Conservation (phyloP, 2,888 invertebrate genomes). For the Drosophila pseudotalamancana region DNA sequence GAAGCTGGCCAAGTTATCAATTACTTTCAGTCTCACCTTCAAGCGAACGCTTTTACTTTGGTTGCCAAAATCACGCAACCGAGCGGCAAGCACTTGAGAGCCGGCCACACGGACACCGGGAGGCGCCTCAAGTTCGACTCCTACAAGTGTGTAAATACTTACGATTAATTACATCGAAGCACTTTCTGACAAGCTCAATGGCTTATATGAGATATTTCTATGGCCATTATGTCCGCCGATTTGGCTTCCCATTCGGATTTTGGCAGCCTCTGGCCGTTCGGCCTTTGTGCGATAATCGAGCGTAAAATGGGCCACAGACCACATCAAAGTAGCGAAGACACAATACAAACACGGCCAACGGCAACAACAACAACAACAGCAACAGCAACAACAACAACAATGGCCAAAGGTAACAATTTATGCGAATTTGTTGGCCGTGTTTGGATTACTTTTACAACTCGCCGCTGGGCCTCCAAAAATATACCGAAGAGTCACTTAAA, state of each 20-base stretch:
- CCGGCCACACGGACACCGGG: constrained; percentile 14
- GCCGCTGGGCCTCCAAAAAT: constrained; percentile 51
- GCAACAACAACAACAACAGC: constrained; percentile 27
- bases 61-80: constrained; percentile 18
- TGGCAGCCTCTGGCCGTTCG: constrained; percentile 23
- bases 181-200: constrained; percentile 57
- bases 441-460: constrained; percentile 51
- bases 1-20: constrained; percentile 25
- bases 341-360: constrained; percentile 1
- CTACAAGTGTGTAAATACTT: constrained; percentile 65
- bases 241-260: constrained; percentile 15
- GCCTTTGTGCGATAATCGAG: constrained; percentile 64
- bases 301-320: constrained; percentile 69
- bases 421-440: constrained; percentile 60
- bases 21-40: constrained; percentile 43
- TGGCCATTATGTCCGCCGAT: constrained; percentile 36
- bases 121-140: constrained; percentile 12
- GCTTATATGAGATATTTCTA: constrained; percentile 61
- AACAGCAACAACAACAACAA: constrained; percentile 10
- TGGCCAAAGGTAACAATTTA: constrained; percentile 26
- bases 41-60: constrained; percentile 52
- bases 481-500: constrained; percentile 37
- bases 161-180: constrained; percentile 71
- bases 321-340: constrained; percentile 58
- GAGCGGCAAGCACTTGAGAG: constrained; percentile 19